Evolutionary conservation across 2,797 vertebrate genomes (phyloP), one percentile per base, ranked within the genome.

Genomic region (Phalanger gymnotis): DNA sequence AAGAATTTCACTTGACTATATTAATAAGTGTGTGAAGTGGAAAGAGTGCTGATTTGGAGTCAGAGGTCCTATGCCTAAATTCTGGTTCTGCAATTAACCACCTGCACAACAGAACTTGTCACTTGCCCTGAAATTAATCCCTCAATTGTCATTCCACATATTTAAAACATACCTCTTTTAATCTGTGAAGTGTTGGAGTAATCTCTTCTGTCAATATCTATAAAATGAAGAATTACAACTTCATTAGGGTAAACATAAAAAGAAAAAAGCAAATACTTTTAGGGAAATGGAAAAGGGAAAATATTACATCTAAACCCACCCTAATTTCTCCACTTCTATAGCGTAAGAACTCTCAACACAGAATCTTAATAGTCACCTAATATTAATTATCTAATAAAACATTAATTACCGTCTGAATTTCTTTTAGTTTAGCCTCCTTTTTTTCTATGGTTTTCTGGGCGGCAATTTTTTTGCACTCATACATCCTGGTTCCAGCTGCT

Each of bases 401-500:
- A 91, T 0, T 0, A 93, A 98, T 34, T 99, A 99, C 99, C 97
- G 4, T 99, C 97, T 99, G 98, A 97, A 99, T 99, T 97, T 99
- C 99, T 96, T 99, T 99, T 57, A 99, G 98, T 96, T 99, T 99
- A 95, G 98, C 98, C 91, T 99, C 99, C 96, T 99, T 99, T 98
- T 99, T 99, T 96, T 99, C 99, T 96, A 99, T 99, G 53, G 99
- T 99, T 98, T 99, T 99, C 97, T 99, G 99, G 53, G 98, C 99
- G 66, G 98, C 89, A 91, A 98, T 97, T 98, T 99, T 99, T 98
- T 99, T 99, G 97, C 99, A 99, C 97, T 99, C 99, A 57, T 99
- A 99, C 99, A 99, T 99, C 95, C 99, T 99, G 92, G 99, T 99
- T 91, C 99, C 99, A 91, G 99, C 99, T 61, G 99, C 99, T 98